A percentile compares a stretch with the other conserved stretches of the same genome.
phyloP scores from a whole-genome alignment of 2,888 invertebrate species.

The Machimus atricapillus region DNA sequence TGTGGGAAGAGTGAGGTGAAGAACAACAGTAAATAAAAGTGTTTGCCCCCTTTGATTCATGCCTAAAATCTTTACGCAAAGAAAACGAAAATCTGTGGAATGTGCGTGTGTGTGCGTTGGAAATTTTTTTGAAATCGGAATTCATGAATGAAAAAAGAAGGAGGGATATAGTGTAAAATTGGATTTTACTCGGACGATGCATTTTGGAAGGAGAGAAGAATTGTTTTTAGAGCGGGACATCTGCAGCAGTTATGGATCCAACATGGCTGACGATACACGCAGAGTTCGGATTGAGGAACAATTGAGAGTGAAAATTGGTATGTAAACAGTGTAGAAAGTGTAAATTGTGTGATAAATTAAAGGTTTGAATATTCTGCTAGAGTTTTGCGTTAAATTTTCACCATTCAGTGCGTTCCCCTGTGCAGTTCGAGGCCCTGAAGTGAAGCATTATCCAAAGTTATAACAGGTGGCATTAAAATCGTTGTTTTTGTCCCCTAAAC shows the following conservation, averaged over 20 bases:
- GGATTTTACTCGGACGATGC: slow-evolving; percentile 15
- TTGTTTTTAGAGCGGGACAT: slow-evolving; percentile 21
- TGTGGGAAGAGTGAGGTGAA: slow-evolving; percentile 1
- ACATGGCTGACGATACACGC: slow-evolving; percentile 91
- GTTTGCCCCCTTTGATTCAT: slow-evolving; percentile 16
- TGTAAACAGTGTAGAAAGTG: slow-evolving; percentile 61
- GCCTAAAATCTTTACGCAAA: slow-evolving; percentile 30
- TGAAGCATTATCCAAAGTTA: background rate
- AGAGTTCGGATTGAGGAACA: slow-evolving; percentile 92
- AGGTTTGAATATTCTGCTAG: background rate
- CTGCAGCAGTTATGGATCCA: slow-evolving; percentile 75
- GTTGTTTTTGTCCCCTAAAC: background rate
- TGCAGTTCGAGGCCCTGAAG: background rate
- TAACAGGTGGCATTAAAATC: slow-evolving; percentile 19
- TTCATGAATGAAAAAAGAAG: slow-evolving; percentile 32
- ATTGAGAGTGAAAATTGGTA: slow-evolving; percentile 93
- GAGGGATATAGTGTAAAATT: background rate
- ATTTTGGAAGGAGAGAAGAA: slow-evolving; percentile 19
- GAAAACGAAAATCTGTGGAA: slow-evolving; percentile 7
- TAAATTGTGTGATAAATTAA: background rate
- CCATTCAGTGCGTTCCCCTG: background rate
- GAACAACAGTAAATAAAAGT: background rate
- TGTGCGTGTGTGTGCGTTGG: slow-evolving; percentile 3
- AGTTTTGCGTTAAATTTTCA: background rate
- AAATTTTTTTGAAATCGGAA: slow-evolving; percentile 7